phyloP scores from a whole-genome alignment of 2,888 invertebrate species.

The Hoplodrina blanda region DNA sequence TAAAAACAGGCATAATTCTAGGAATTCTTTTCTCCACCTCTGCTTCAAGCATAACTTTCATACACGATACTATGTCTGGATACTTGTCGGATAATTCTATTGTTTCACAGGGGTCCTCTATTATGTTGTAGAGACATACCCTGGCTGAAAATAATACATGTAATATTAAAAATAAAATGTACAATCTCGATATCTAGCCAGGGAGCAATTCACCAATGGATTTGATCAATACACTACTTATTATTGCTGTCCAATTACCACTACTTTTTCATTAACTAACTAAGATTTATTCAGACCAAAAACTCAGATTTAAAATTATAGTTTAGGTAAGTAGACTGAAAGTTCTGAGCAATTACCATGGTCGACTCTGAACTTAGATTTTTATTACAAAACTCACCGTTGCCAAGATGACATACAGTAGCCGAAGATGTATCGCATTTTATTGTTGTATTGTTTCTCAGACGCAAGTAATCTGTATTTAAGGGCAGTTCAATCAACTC shows the following conservation, averaged over 20 bases:
- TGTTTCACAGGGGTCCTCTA: conserved; percentile 82
- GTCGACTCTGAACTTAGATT: neutral
- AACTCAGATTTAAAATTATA: neutral
- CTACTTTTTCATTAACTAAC: neutral
- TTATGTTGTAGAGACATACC: conserved; percentile 80
- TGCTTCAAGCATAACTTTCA: conserved; percentile 66
- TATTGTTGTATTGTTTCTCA: conserved; percentile 72
- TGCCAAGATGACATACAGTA: conserved; percentile 73
- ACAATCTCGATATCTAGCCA: neutral
- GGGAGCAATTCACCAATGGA: neutral
- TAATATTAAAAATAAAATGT: conserved; percentile 1
- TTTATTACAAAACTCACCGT: conserved; percentile 68
- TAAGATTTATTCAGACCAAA: neutral
- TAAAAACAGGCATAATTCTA: conserved; percentile 70
- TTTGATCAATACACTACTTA: neutral
- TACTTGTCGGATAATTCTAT: conserved; percentile 72
- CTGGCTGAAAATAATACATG: conserved; percentile 70
- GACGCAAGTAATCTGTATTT: conserved; percentile 57
- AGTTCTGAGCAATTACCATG: neutral
- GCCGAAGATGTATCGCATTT: conserved; percentile 64
- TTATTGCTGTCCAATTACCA: neutral
- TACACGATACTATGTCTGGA: conserved; percentile 70
- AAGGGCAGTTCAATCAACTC: conserved; percentile 68
- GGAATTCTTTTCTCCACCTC: conserved; percentile 75
- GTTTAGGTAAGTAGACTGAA: neutral